These are phyloP conservation scores for Lampris megalopsis DNA, from an alignment of 2,113 vertebrate species.

Conservation along the genomic window DNA sequence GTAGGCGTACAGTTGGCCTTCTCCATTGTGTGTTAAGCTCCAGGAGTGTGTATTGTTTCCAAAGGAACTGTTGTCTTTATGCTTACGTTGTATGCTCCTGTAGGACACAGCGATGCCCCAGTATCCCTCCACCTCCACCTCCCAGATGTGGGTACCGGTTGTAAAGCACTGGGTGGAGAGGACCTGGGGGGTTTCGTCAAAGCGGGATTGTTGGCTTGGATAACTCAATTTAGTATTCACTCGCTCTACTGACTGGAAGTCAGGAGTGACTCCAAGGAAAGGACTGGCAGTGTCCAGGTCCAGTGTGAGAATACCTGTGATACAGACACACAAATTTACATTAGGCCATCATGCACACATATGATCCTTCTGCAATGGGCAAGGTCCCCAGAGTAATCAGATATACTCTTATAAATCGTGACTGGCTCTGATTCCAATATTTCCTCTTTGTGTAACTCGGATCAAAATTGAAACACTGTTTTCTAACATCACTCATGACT, in stretches of 20 bases:
- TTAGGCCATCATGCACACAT: too few species aligned
- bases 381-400: too few species aligned
- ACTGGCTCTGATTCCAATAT: too few species aligned
- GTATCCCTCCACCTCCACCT: constrained; percentile 60
- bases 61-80: constrained; percentile 36
- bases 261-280: constrained; percentile 48
- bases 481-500: too few species aligned
- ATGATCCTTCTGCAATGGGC: too few species aligned
- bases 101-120: constrained; percentile 65
- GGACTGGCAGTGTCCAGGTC: constrained; percentile 56
- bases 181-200: constrained; percentile 53
- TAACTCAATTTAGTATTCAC: constrained; percentile 10
- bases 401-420: too few species aligned
- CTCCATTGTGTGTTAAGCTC: constrained; percentile 54
- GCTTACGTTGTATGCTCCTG: constrained; percentile 48
- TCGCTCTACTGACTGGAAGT: constrained; percentile 55
- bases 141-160: constrained; percentile 55
- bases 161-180: constrained; percentile 57
- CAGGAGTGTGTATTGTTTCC: constrained; percentile 56
- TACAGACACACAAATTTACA: not conserved
- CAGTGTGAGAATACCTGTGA: constrained; percentile 30
- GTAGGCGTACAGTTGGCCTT: constrained; percentile 41
- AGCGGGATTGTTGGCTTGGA: constrained; percentile 28
- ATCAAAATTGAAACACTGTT: too few species aligned
- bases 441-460: too few species aligned